These are phyloP conservation scores for Pomatostomus ruficeps DNA, from an alignment of 2,113 vertebrate species.

Conservation along the genomic window DNA sequence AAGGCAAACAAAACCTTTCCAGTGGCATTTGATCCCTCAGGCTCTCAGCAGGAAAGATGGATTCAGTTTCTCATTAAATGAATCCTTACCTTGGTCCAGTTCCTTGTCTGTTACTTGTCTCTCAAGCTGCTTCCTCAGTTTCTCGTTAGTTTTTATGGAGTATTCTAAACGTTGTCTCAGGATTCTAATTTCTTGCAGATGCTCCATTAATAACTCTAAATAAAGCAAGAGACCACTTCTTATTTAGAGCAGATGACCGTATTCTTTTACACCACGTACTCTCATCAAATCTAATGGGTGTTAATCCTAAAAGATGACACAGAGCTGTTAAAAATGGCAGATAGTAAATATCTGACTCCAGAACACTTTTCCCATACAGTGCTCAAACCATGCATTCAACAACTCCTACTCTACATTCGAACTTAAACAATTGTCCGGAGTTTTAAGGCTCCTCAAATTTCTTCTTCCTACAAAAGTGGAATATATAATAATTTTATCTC, in stretches of 20 bases:
- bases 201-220: constrained; percentile 86
- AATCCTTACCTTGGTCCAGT: constrained; percentile 78
- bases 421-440: constrained; percentile 23
- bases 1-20: neutral
- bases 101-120: constrained; percentile 77
- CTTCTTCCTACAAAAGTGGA: constrained; percentile 42
- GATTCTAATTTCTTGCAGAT: constrained; percentile 89
- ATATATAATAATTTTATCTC: constrained; percentile 42
- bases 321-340: neutral
- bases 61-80: neutral
- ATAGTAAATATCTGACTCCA: neutral
- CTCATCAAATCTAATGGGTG: neutral
- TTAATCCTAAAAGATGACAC: neutral
- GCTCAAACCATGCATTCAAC: neutral
- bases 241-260: constrained; percentile 13
- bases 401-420: neutral
- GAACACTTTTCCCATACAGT: neutral
- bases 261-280: constrained; percentile 11
- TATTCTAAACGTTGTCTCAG: constrained; percentile 88
- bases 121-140: constrained; percentile 87
- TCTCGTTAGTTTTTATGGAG: constrained; percentile 89
- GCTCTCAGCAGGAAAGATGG: neutral
- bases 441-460: constrained; percentile 47
- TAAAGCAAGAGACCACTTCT: constrained; percentile 51
- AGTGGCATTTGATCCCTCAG: neutral